Base-by-base conservation (phyloP, 2,797 vertebrate species). In the Galagoides demidoff region DNA sequence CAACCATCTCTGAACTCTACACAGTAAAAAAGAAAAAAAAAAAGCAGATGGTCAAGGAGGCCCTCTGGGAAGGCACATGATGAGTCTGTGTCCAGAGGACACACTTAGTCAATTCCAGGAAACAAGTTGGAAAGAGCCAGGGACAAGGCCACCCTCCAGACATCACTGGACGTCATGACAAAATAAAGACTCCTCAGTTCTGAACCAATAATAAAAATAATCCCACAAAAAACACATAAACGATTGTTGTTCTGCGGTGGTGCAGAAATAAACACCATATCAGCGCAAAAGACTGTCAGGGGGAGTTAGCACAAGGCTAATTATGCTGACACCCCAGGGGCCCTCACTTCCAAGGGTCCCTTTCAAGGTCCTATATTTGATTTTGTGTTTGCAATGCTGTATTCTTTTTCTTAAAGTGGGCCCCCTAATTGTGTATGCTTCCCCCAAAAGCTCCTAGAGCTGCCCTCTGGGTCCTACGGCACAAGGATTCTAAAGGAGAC, bases 1-100 rank as follows among this genome's bases (percentile, higher is more conserved):
- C 95, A 98, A 96, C 94, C 90, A 49, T 34, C 64, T 85, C 89
- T 91, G 95, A 77, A 84, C 70, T 92, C 86, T 96, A 94, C 16
- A 43, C 39, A 68, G 45, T 29, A 43, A 59, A 14, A 52, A 52
- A 52, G 49, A 52, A 4, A 52, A 14, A 61, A 86, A 20, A 31
- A 31, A 66, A 82, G 43, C 1, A 87, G 37, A 90, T 55, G 61
- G 39, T 49, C 8, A 37, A 76, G 76, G 73, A 94, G 27, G 27
- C 64, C 34, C 13, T 16, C 4, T 34, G 7, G 86, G 85, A 66
- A 73, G n/a, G 6, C 10, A 13, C 3, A 87, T 55, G 74, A 31
- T 49, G 14, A 23, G 19, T 37, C 74, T 25, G 7, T 79, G 63
- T 86, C 64, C 92, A 70, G 16, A 61, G 23, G 17, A 85, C 63